These are phyloP conservation scores for Galaxias olidus DNA, from an alignment of 2,797 vertebrate species.

Conservation along the genomic window DNA sequence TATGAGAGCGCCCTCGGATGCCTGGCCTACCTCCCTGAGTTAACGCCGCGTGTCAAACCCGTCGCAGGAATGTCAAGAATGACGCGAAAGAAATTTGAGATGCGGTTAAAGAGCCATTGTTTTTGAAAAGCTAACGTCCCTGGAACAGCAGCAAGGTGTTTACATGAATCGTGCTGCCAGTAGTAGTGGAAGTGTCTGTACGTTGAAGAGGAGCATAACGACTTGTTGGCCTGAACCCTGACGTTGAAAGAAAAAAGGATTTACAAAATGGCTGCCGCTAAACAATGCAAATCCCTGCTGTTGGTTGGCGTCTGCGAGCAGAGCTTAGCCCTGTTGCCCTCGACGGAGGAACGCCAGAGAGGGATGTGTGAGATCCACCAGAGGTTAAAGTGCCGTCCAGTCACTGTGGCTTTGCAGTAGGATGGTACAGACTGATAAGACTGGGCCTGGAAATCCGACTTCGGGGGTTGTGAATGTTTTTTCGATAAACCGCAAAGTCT, in stretches of 20 bases:
- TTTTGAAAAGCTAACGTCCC: background rate
- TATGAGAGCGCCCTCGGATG: conserved; percentile 42
- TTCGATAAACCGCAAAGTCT: too few relatives aligned
- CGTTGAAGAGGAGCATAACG: background rate
- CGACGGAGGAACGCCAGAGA: too few relatives aligned
- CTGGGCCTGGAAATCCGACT: too few relatives aligned
- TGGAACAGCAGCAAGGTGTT: conserved; percentile 19
- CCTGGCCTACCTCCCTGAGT: conserved; percentile 26
- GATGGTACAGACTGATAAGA: too few relatives aligned
- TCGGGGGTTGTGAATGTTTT: too few relatives aligned
- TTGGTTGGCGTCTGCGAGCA: too few relatives aligned
- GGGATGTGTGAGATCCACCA: too few relatives aligned
- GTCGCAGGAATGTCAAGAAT: conserved; percentile 30
- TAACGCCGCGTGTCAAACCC: conserved; percentile 38
- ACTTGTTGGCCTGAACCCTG: conserved; percentile 14
- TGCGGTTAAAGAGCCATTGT: background rate
- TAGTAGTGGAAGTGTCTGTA: background rate
- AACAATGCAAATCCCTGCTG: conserved; percentile 3
- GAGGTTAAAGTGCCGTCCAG: too few relatives aligned
- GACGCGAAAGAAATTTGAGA: conserved; percentile 19
- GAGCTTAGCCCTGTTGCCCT: too few relatives aligned
- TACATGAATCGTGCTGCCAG: background rate
- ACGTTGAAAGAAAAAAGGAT: conserved; percentile 3
- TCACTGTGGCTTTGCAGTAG: too few relatives aligned
- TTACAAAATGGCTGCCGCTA: conserved; percentile 5